Conservation (phyloP, 2,888 invertebrate species). For the Perizoma flavofasciatum region DNA sequence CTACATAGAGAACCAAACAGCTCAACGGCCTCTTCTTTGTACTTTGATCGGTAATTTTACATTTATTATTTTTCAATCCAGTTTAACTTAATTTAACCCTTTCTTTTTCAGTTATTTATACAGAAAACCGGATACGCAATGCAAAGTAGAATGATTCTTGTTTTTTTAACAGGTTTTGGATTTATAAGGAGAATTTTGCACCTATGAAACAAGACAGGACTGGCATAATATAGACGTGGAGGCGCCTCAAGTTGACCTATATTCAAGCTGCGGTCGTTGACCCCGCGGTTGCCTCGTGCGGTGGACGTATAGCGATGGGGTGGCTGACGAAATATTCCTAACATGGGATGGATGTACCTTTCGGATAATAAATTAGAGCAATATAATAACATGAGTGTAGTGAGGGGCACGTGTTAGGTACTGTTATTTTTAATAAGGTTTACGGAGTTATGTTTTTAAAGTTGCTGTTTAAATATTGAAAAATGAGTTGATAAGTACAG, state of each 20-base stretch:
- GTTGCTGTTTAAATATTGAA: too few relatives aligned
- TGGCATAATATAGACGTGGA: constrained; percentile 74
- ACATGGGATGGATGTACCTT: constrained; percentile 36
- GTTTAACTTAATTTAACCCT: constrained; percentile 60
- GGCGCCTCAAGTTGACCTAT: constrained; percentile 81
- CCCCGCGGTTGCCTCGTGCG: constrained; percentile 64
- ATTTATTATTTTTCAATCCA: constrained; percentile 50
- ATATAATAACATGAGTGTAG: constrained; percentile 27
- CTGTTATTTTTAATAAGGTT: not conserved
- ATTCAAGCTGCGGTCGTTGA: constrained; percentile 75
- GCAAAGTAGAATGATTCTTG: constrained; percentile 44
- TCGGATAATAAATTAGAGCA: constrained; percentile 28
- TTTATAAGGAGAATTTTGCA: constrained; percentile 58
- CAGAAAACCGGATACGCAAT: constrained; percentile 55
- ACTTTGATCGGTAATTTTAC: constrained; percentile 48
- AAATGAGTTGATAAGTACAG: too few relatives aligned
- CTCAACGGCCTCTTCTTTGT: constrained; percentile 52
- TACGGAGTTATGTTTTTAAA: too few relatives aligned
- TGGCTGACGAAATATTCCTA: constrained; percentile 50
- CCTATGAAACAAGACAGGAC: constrained; percentile 49
- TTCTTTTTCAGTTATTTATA: constrained; percentile 62
- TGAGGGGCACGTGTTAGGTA: not conserved
- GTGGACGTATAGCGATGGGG: constrained; percentile 53
- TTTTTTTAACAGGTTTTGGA: constrained; percentile 53
- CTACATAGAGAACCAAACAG: constrained; percentile 44